phyloP scores from a whole-genome alignment of 2,888 invertebrate species.

The Polymixis flavicincta region DNA sequence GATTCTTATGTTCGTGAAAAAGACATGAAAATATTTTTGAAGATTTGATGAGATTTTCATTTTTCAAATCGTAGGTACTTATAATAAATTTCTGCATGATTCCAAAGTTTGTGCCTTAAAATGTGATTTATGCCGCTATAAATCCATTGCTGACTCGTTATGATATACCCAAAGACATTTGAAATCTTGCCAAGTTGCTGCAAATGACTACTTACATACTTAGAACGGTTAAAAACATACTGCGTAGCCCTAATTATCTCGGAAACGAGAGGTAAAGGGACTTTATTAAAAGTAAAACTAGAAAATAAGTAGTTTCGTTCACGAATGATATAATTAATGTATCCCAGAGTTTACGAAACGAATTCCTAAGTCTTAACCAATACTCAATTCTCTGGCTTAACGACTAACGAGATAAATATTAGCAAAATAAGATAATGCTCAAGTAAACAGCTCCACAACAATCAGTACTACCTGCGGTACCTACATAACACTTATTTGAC shows the following conservation, averaged over 20 bases:
- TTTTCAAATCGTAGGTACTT: constrained; percentile 15
- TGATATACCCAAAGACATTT: constrained; percentile 82
- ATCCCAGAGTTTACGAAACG: constrained; percentile 1
- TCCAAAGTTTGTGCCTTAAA: constrained; percentile 77
- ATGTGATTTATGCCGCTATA: constrained; percentile 84
- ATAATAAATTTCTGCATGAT: constrained; percentile 73
- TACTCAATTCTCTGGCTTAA: constrained; percentile 20
- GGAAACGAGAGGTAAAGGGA: constrained; percentile 20
- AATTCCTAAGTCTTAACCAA: background rate
- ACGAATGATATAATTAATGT: constrained; percentile 18
- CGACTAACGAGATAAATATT: background rate
- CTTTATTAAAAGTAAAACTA: constrained; percentile 23
- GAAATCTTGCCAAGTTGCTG: constrained; percentile 84
- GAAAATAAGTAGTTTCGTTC: background rate
- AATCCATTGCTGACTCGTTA: constrained; percentile 84
- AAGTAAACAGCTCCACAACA: background rate
- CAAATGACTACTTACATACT: constrained; percentile 75
- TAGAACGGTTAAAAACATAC: constrained; percentile 54
- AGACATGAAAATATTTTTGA: background rate
- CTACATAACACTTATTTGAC: no score
- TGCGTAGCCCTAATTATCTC: constrained; percentile 37
- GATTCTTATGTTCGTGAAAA: background rate
- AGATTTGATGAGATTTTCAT: background rate
- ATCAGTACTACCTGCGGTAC: background rate
- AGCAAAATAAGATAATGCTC: background rate